A percentile compares a stretch with the other conserved stretches of the same genome.
Evolutionary conservation across 2,888 invertebrate species (phyloP).

Genomic region (Eupithecia abbreviata): DNA sequence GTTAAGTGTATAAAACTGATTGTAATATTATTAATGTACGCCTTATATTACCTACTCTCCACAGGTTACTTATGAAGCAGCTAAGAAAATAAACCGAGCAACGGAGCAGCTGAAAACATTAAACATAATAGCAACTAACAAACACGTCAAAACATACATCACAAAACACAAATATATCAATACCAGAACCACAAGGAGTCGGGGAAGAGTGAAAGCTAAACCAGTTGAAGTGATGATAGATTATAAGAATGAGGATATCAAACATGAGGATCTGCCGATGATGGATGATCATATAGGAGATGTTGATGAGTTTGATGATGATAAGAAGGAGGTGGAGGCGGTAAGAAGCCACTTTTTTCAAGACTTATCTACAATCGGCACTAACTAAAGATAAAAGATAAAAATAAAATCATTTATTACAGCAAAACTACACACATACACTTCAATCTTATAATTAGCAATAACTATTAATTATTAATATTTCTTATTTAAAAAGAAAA

Average conservation of each 20-base stretch:
- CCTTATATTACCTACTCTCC: slow-evolving; percentile 11
- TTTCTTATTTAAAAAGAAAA: too few relatives aligned
- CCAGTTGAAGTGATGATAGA: slow-evolving; percentile 38
- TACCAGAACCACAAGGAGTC: slow-evolving; percentile 1
- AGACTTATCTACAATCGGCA: too few relatives aligned
- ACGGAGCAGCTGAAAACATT: slow-evolving; percentile 54
- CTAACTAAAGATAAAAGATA: too few relatives aligned
- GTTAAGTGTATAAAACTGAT: too few relatives aligned
- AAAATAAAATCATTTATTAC: too few relatives aligned
- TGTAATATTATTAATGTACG: not conserved
- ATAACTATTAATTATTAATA: too few relatives aligned
- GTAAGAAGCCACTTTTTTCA: slow-evolving; percentile 6
- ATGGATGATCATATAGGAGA: slow-evolving; percentile 20
- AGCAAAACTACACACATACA: too few relatives aligned
- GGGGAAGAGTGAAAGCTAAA: slow-evolving; percentile 30
- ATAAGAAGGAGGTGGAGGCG: slow-evolving; percentile 27
- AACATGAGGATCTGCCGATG: slow-evolving; percentile 31
- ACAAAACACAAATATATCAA: slow-evolving; percentile 44
- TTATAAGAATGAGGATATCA: slow-evolving; percentile 41
- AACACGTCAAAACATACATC: slow-evolving; percentile 51
- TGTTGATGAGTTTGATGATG: slow-evolving; percentile 29
- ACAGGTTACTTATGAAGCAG: slow-evolving; percentile 55
- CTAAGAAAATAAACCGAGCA: slow-evolving; percentile 55
- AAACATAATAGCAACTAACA: slow-evolving; percentile 47
- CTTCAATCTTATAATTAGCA: too few relatives aligned